Conservation (phyloP, 2,113 vertebrate species). For the Lontra canadensis region DNA sequence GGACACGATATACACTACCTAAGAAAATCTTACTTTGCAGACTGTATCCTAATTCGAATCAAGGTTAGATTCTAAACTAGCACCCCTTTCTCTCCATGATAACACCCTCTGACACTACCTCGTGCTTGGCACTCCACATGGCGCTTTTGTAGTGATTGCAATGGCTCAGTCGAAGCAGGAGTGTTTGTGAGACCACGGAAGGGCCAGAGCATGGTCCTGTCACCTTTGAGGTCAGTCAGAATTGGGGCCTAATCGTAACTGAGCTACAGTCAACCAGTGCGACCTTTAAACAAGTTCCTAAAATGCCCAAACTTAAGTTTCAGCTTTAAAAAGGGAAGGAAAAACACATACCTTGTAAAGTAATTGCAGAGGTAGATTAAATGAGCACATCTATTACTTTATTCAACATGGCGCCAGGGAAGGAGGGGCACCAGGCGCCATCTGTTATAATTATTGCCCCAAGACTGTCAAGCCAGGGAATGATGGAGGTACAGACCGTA, state of each 20-base stretch:
- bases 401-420: not conserved
- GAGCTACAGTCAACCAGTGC: not conserved
- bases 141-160: not conserved
- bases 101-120: accelerated
- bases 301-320: not conserved
- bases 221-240: not conserved
- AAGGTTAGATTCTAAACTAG: not conserved
- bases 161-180: not conserved
- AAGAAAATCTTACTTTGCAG: not conserved
- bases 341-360: not conserved
- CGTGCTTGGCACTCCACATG: not conserved
- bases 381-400: not conserved
- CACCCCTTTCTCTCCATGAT: too few relatives aligned
- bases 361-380: not conserved
- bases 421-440: accelerated
- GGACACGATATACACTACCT: not conserved
- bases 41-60: not conserved
- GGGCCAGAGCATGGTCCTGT: not conserved
- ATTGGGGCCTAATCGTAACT: not conserved
- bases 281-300: not conserved
- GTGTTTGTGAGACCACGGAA: not conserved
- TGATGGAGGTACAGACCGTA: accelerated
- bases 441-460: not conserved
- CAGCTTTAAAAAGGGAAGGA: not conserved
- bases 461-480: not conserved